A percentile compares a stretch with the other conserved stretches of the same genome.
Evolutionary conservation across 2,113 vertebrate genomes (phyloP).

Genomic region (Callionymus lyra): DNA sequence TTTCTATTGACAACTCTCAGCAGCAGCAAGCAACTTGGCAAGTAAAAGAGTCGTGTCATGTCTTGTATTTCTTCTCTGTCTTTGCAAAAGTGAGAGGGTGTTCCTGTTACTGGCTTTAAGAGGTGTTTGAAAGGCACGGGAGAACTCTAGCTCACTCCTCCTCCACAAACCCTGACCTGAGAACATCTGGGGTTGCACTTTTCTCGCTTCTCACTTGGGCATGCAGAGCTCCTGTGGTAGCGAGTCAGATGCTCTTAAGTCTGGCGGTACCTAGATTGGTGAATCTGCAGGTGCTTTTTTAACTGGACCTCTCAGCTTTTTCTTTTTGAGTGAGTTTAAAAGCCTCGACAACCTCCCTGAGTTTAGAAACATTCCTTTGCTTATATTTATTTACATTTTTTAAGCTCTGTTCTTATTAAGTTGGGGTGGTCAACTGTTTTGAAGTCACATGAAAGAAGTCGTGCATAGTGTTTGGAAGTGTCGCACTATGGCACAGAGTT

Average conservation of each 20-base stretch:
- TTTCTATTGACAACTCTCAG: too few relatives aligned
- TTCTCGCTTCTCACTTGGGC: slow-evolving; percentile 18
- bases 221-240: slow-evolving; percentile 3
- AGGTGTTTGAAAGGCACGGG: slow-evolving; percentile 18
- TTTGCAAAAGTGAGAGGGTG: slow-evolving; percentile 11
- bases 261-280: slow-evolving; percentile 1
- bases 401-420: slow-evolving; percentile 6
- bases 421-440: too few relatives aligned
- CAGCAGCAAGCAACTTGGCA: too few relatives aligned
- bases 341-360: not conserved
- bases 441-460: too few relatives aligned
- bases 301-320: not conserved
- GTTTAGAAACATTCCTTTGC: not conserved
- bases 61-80: slow-evolving; percentile 11
- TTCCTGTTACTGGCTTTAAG: slow-evolving; percentile 7
- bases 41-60: slow-evolving; percentile 2
- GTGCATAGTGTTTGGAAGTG: too few relatives aligned
- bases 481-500: too few relatives aligned
- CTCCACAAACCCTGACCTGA: slow-evolving; percentile 14
- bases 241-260: slow-evolving; percentile 19
- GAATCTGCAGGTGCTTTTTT: slow-evolving; percentile 5
- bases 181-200: slow-evolving; percentile 32
- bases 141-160: slow-evolving; percentile 5
- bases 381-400: slow-evolving; percentile 10
- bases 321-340: not conserved